Percentiles rank a stretch among this genome's conserved stretches.
Evolutionary conservation across 2,113 vertebrate genomes (phyloP).

Genomic region (Heterochromis multidens): DNA sequence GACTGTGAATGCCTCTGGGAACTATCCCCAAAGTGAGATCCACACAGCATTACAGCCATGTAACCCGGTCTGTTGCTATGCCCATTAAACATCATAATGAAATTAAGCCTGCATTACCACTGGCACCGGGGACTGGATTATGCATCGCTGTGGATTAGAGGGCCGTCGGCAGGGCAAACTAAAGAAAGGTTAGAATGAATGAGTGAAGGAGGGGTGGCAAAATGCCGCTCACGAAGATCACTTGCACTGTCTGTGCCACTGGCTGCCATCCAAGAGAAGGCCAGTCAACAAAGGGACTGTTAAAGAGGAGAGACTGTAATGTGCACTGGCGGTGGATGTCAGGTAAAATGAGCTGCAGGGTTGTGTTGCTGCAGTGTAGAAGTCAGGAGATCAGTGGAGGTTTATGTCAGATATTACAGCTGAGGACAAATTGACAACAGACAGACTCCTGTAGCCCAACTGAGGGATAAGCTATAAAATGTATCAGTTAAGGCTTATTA

Average conservation of each 20-base stretch:
- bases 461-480: neutral
- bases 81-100: conserved; percentile 68
- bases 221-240: conserved; percentile 43
- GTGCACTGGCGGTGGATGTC: conserved; percentile 24
- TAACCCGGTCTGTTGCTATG: conserved; percentile 42
- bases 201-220: conserved; percentile 24
- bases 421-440: conserved; percentile 6
- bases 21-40: conserved; percentile 6
- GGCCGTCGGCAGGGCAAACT: conserved; percentile 19
- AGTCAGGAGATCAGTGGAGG: conserved; percentile 35
- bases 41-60: conserved; percentile 9
- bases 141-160: conserved; percentile 42
- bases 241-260: conserved; percentile 31
- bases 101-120: conserved; percentile 57
- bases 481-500: neutral
- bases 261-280: conserved; percentile 48
- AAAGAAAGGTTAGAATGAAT: conserved; percentile 10
- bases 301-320: conserved; percentile 23
- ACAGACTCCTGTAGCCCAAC: neutral
- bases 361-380: conserved; percentile 20
- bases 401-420: conserved; percentile 20
- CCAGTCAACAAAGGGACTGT: conserved; percentile 48
- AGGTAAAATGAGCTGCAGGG: conserved; percentile 47
- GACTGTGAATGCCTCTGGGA: conserved; percentile 21
- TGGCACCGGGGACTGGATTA: conserved; percentile 56